Evolutionary conservation across 23 tunicate species (phyloP).

Genomic region (Ciona savignyi): DNA sequence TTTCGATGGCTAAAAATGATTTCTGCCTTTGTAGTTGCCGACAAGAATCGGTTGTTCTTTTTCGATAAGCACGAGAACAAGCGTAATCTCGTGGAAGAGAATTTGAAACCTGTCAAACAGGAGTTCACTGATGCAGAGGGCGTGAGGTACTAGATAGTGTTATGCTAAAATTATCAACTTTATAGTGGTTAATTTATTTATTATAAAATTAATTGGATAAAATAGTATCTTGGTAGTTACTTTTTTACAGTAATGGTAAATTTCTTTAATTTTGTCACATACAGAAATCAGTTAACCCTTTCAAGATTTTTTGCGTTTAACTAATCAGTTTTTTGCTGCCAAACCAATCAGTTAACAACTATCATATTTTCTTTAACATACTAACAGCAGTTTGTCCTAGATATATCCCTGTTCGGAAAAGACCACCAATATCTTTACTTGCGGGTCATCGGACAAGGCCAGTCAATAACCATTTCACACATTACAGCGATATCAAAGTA

Average conservation of each 20-base stretch:
- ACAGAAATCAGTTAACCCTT: no score
- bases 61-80: neutral
- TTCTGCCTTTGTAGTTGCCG: no score
- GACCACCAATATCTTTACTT: conserved; percentile 51
- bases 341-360: no score
- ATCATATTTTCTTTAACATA: no score
- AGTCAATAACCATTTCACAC: conserved; percentile 62
- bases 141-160: conserved; percentile 23
- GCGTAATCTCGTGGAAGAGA: neutral
- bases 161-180: neutral
- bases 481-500: conserved; percentile 72
- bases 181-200: neutral
- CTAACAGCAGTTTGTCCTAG: conserved; percentile 10
- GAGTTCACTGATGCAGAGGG: conserved; percentile 54
- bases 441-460: conserved; percentile 37
- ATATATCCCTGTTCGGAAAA: conserved; percentile 35
- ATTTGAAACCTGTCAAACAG: neutral
- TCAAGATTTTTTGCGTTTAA: no score
- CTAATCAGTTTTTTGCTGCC: no score
- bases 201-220: neutral
- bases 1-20: no score
- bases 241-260: no score
- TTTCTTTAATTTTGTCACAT: no score
- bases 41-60: neutral
- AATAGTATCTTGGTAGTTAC: no score